phyloP scores from a whole-genome alignment of 1,140 invertebrate species.

The Meloidogyne exigua region DNA sequence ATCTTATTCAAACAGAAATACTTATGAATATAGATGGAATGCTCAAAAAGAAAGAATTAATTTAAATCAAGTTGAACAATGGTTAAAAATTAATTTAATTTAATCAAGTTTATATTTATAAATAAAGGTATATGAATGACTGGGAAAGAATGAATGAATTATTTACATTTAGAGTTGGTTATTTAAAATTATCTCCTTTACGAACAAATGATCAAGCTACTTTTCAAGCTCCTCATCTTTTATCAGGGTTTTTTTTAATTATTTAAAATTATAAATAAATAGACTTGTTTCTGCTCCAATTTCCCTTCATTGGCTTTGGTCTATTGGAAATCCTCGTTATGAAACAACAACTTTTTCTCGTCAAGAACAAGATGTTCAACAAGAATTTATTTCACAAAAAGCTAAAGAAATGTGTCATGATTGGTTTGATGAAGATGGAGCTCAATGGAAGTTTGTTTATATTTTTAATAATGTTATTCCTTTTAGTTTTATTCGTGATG shows the following conservation, averaged over 20 bases:
- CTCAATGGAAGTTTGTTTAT: slow-evolving; percentile 55
- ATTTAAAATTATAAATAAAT: neutral
- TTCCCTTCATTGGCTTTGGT: slow-evolving; percentile 63
- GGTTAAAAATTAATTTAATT: slow-evolving; percentile 12
- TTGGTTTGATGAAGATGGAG: slow-evolving; percentile 63
- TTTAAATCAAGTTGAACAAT: slow-evolving; percentile 56
- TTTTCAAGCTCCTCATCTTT: slow-evolving; percentile 37
- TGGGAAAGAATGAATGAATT: slow-evolving; percentile 62
- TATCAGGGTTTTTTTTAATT: slow-evolving; percentile 34
- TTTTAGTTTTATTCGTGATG: slow-evolving; percentile 52
- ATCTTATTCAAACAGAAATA: slow-evolving; percentile 53
- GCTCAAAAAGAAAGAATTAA: slow-evolving; percentile 62
- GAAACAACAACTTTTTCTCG: slow-evolving; percentile 50
- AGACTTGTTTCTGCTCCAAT: slow-evolving; percentile 61
- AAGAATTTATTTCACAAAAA: slow-evolving; percentile 54
- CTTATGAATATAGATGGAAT: slow-evolving; percentile 56
- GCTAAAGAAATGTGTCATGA: slow-evolving; percentile 63
- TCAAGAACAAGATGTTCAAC: slow-evolving; percentile 48
- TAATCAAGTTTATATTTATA: slow-evolving; percentile 41
- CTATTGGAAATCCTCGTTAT: slow-evolving; percentile 56
- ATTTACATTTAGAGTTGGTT: slow-evolving; percentile 61
- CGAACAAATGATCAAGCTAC: slow-evolving; percentile 36
- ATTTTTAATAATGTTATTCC: neutral
- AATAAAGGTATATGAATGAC: slow-evolving; percentile 59
- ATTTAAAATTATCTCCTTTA: slow-evolving; percentile 58